Evolutionary conservation across 1,140 invertebrate species (phyloP), one percentile per base, ranked within the genome.

Genomic region (Propsilocerus akamusi): DNA sequence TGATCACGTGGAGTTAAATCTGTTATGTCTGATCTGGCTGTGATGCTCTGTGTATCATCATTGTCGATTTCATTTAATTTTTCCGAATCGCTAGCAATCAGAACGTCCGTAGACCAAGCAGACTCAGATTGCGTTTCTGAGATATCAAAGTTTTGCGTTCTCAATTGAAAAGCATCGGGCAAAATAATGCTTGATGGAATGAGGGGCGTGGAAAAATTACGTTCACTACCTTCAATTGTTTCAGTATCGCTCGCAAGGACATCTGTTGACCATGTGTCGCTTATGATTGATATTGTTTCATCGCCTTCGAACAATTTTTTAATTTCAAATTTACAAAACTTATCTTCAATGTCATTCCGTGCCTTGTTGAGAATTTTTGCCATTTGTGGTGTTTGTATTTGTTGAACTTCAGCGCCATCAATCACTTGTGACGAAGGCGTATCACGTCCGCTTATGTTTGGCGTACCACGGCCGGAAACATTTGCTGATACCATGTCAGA

Each of bases 311-410:
- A 73, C 26, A 88, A 67, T 59, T 86, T 86, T 65, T 87, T 91
- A 26, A 97, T 91, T 61, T 95, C 93, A 69, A 99, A 99, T 69
- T 96, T 96, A 59, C 94, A 95, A 76, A 99, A 99, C 66, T 97
- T 94, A 53, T 98, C 95, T 57, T 97, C 93, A 50, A 99, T 92
- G 61, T 97, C 94, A 51, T 84, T 86, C 6, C 83, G 72, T 23
- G 79, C 81, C 63, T 87, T 83, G 57, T 91, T 89, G n/a, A 76
- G 58, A 3, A 74, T 57, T 53, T 74, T 75, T 1, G 72, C 71
- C 56, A 67, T 72, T 68, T 59, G 58, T 26, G 68, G 70, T 53
- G 68, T 66, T 50, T 60, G 58, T 62, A 69, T 64, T 53, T 70
- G 58, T 24, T 54, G 67, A 52, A 68, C 34, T 51, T 78, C 77